A percentile compares a stretch with the other conserved stretches of the same genome.
These are phyloP conservation scores for Desmodus rotundus DNA, from an alignment of 2,113 vertebrate species.

Conservation along the genomic window DNA sequence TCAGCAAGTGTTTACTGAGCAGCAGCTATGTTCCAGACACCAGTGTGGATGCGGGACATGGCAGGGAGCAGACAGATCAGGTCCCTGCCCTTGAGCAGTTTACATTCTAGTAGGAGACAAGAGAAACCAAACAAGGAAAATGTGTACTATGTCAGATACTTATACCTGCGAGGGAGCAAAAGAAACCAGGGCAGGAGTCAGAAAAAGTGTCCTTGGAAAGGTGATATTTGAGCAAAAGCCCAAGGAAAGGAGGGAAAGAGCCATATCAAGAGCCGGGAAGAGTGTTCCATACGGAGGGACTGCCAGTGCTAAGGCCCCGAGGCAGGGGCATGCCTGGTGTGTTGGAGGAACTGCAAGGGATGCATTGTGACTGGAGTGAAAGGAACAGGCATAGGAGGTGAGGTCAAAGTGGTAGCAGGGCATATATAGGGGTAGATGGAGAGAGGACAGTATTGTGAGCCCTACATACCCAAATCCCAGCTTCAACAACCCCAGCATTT, in stretches of 20 bases:
- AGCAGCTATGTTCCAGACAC: neutral
- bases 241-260: neutral
- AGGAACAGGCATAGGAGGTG: neutral
- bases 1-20: neutral
- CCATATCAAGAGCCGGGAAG: neutral
- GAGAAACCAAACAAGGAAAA: neutral
- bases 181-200: neutral
- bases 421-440: rapidly evolving
- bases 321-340: neutral
- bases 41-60: neutral
- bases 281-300: neutral
- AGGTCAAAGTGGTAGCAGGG: neutral
- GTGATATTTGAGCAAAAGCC: neutral
- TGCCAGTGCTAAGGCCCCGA: neutral
- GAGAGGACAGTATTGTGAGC: neutral
- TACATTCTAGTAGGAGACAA: neutral
- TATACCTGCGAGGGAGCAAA: neutral
- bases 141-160: neutral
- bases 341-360: neutral
- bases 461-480: rapidly evolving
- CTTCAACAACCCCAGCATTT: neutral
- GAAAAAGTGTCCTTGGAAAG: neutral
- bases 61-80: neutral
- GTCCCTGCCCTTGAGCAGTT: neutral
- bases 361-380: neutral